Evolutionary conservation across 53 echinoderm and acorn worm species (phyloP).

Genomic region (Apostichopus leukothele): DNA sequence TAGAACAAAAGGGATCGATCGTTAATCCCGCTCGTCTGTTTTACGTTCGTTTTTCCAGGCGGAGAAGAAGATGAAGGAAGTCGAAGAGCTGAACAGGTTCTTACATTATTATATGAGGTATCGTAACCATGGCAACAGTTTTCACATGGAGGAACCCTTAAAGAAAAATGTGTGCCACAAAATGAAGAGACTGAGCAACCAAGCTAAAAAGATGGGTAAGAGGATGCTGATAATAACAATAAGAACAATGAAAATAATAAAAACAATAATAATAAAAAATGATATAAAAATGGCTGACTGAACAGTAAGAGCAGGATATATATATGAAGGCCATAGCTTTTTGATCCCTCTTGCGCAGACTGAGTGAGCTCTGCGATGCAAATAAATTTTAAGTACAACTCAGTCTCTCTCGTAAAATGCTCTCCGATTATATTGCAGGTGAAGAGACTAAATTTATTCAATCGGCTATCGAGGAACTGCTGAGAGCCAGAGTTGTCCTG

Average conservation of each 20-base stretch:
- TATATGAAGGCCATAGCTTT: too few species aligned
- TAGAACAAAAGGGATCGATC: too few species aligned
- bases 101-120: constrained; percentile 95
- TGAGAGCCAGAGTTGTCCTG: constrained; percentile 81
- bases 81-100: constrained; percentile 93
- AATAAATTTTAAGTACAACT: too few species aligned
- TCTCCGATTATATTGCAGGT: neutral
- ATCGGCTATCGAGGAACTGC: constrained; percentile 84
- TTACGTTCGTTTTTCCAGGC: constrained; percentile 57
- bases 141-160: constrained; percentile 82
- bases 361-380: too few species aligned
- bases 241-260: too few species aligned
- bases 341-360: too few species aligned
- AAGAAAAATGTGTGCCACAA: constrained; percentile 71
- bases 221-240: neutral
- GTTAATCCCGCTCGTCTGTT: neutral
- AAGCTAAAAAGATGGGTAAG: constrained; percentile 63
- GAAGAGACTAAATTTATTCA: constrained; percentile 84
- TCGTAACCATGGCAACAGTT: constrained; percentile 93
- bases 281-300: too few species aligned
- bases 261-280: too few species aligned
- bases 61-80: constrained; percentile 78
- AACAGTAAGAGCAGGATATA: too few species aligned
- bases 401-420: too few species aligned
- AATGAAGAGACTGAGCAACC: constrained; percentile 84